Conservation (phyloP, 2,113 vertebrate species). For the Orthonyx spaldingii region DNA sequence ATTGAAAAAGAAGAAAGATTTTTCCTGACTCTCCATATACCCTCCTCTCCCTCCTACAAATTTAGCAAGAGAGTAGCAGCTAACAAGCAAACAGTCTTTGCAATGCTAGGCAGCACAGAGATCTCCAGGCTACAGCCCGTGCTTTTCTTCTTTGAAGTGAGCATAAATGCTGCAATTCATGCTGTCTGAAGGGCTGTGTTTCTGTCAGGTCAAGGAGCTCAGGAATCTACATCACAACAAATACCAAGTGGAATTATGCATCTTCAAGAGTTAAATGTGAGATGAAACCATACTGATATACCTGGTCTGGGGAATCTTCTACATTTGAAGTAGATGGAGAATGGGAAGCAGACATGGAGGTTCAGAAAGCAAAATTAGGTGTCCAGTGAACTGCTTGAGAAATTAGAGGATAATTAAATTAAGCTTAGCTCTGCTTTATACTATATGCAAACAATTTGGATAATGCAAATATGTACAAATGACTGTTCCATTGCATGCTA, state of each 20-base stretch:
- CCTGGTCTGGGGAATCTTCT: background rate
- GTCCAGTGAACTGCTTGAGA: background rate
- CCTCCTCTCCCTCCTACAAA: background rate
- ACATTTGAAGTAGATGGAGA: background rate
- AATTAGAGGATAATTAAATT: background rate
- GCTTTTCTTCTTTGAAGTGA: background rate
- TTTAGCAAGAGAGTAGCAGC: background rate
- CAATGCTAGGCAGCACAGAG: background rate
- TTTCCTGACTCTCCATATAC: background rate
- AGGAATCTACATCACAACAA: background rate
- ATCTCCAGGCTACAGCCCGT: accelerated
- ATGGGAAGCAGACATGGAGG: background rate
- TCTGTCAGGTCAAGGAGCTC: background rate
- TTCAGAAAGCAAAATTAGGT: background rate
- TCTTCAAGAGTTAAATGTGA: background rate
- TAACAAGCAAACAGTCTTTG: background rate
- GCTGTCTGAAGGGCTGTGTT: background rate
- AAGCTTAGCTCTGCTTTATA: background rate
- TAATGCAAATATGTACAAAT: background rate
- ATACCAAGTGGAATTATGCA: background rate
- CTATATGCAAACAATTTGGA: background rate
- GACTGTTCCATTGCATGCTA: background rate
- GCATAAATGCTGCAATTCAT: background rate
- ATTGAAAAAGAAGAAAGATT: background rate
- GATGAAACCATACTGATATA: background rate